Conservation (phyloP, 2,113 vertebrate species). For the Muscicapa adusta region DNA sequence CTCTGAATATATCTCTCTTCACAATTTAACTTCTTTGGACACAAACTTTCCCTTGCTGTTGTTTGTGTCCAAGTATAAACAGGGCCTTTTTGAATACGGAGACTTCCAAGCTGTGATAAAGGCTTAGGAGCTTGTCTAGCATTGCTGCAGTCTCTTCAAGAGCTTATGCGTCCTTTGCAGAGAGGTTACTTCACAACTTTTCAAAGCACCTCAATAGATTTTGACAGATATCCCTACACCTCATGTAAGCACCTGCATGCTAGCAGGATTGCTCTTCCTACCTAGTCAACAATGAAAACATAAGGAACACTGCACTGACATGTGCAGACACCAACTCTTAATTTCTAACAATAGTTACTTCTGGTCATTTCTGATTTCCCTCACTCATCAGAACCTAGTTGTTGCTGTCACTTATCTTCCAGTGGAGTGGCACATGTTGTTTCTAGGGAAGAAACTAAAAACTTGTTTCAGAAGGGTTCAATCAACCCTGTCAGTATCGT, state of each 20-base stretch:
- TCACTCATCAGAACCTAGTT: neutral
- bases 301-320: neutral
- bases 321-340: neutral
- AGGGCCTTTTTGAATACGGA: neutral
- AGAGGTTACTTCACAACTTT: neutral
- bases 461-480: neutral
- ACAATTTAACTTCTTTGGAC: neutral
- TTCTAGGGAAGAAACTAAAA: neutral
- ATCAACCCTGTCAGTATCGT: neutral
- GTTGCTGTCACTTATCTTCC: neutral
- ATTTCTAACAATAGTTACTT: neutral
- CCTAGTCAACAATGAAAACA: neutral
- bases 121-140: neutral
- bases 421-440: neutral
- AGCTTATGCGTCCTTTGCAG: neutral
- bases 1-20: neutral
- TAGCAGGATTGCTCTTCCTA: neutral
- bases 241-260: neutral
- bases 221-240: neutral
- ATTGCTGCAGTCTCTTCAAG: neutral
- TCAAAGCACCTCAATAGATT: neutral
- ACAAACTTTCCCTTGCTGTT: neutral
- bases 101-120: neutral
- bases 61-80: neutral
- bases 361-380: neutral